Base-by-base conservation (phyloP, 2,888 invertebrate species). In the Tromatobia lineatoria region DNA sequence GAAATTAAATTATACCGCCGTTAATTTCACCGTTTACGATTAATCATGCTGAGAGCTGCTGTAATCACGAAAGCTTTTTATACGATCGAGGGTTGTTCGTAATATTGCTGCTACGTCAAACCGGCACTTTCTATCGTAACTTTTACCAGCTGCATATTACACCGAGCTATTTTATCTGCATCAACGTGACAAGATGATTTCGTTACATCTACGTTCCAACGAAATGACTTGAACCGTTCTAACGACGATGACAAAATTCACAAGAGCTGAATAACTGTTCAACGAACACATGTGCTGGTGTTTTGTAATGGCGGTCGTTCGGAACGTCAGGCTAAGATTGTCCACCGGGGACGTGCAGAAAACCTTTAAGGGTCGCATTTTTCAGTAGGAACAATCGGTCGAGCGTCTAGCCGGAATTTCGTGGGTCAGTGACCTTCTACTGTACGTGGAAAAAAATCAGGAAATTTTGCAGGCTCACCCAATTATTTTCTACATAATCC, bases 291-390 rank as follows among this genome's bases (percentile, higher is more conserved):
- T 61, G 54, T 23, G 38, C 23, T 25, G 18, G 52, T 42, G 50
- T 47, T 29, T 11, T 59, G n/a, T 34, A 61, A 66, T 23, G 20
- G 52, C 18, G 29, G 42, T 42, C 18, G n/a, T 61, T 38, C 4
- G 13, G 29, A 20, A 52, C 57, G 25, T 25, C 13, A 7, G 34
- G 10, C 45, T 25, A 34, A 64, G 76, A 73, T 67, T 77, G 71
- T 77, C 15, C 50, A 42, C 50, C 13, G 13, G 34, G 77, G 29
- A 23, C 29, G 6, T 8, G 15, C 18, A 23, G 29, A 34, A 3
- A 66, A 80, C 34, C 73, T 67, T 66, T 59, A 80, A 73, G 78
- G 78, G 74, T 84, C 75, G 73, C 66, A 84, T 78, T 84, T 78
- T 78, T 70, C 50, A 50, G 64, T 78, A 13, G 38, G n/a, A 20